Base-by-base conservation (phyloP, 2,113 vertebrate genomes). In the Ctenodactylus gundi region DNA sequence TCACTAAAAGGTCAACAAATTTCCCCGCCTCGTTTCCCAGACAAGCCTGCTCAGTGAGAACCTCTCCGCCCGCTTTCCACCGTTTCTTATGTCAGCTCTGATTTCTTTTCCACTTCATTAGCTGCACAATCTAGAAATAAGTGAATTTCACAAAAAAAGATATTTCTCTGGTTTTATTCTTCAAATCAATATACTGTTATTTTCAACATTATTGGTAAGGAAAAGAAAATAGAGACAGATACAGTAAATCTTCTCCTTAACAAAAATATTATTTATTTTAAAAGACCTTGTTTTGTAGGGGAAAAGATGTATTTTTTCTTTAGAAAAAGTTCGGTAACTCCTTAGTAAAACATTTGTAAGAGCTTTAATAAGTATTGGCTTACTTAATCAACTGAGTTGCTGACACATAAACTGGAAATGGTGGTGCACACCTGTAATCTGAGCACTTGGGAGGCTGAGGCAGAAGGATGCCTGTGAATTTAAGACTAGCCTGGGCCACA, bases 61-160 rank as follows among this genome's bases (percentile, higher is more conserved):
- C 57, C 27, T 57, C 4, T 58, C 41, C 94, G 92, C 91, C 6
- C 27, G 68, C 81, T 91, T 88, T 88, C 73, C 11, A 34, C 36
- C 94, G 51, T 85, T 81, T 95, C 44, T 62, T 36, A 76, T 90
- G 62, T 93, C 73, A 85, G 36, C 10, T 94, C 6, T 73, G 53
- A 75, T 86, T 90, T 90, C 70, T 85, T 92, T 89, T 76, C 44
- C 18, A 91, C 12, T 83, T 67, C 41, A 96, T 81, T 93, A 58
- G 64, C 81, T 67, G 27, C 29, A 20, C 8, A 70, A 68, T 87
- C 84, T 90, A 0, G 14, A 84, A 80, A 83, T 78, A 86, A 91
- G 55, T 93, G 36, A 46, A 94, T 93, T 93, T 95, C 25, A 90
- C 18, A 93, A 60, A 15, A 68, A 14, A 83, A 88, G n/a, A 46